Evolutionary conservation across 2,888 invertebrate species (phyloP).

Genomic region (Schizotus pectinicornis): DNA sequence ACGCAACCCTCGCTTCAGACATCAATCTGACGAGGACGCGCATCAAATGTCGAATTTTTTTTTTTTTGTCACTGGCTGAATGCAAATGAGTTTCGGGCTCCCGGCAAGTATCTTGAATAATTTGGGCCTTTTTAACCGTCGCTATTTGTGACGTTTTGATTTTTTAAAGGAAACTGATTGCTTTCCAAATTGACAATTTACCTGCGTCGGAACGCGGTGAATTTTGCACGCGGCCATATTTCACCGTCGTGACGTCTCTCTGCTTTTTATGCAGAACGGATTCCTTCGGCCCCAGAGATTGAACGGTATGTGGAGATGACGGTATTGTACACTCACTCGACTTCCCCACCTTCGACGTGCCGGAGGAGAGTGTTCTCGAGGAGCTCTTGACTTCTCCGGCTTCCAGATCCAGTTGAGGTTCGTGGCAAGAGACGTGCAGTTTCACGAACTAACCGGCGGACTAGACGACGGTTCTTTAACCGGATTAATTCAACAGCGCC

Average conservation of each 20-base stretch:
- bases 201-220: too few relatives aligned
- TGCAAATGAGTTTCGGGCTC: too few relatives aligned
- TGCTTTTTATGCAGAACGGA: slow-evolving; percentile 11
- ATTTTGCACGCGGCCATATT: not conserved
- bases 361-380: not conserved
- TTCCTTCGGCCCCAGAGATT: slow-evolving; percentile 23
- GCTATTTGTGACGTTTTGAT: not conserved
- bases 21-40: too few relatives aligned
- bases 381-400: too few relatives aligned
- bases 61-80: too few relatives aligned
- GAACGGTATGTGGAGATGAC: slow-evolving; percentile 29
- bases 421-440: slow-evolving; percentile 7
- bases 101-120: not conserved
- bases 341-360: slow-evolving; percentile 32
- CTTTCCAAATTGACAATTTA: too few relatives aligned
- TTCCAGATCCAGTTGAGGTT: slow-evolving; percentile 10
- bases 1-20: too few relatives aligned
- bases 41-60: too few relatives aligned
- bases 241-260: not conserved
- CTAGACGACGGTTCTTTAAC: too few relatives aligned
- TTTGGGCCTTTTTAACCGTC: not conserved
- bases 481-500: not conserved
- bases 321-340: slow-evolving; percentile 36
- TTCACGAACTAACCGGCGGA: too few relatives aligned
- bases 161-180: not conserved